Percentiles rank a stretch among this genome's conserved stretches.
Evolutionary conservation across 2,797 vertebrate genomes (phyloP).

Genomic region (Tiaroga cobitis): DNA sequence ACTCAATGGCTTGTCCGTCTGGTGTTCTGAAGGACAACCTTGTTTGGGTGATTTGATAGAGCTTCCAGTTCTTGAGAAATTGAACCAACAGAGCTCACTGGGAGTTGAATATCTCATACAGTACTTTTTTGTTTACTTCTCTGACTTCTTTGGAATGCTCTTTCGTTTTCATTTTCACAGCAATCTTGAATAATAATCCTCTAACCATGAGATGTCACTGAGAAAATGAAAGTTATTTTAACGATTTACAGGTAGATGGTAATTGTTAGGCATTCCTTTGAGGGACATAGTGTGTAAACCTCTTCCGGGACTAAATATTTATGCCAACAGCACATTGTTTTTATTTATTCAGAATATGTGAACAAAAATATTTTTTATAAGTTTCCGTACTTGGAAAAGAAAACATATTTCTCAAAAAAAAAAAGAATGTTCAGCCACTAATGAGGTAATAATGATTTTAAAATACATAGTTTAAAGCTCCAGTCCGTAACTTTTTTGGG

Average conservation of each 20-base stretch:
- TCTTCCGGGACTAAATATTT: background rate
- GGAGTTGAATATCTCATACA: background rate
- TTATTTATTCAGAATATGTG: background rate
- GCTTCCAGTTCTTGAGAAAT: constrained; percentile 1
- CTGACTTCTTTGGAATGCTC: constrained; percentile 12
- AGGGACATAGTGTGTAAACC: background rate
- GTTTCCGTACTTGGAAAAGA: background rate
- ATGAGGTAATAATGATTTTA: background rate
- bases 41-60: background rate
- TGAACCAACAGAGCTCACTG: background rate
- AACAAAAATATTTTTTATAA: background rate
- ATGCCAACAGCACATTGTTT: background rate
- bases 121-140: constrained; percentile 21
- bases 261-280: background rate
- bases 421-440: background rate
- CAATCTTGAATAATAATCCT: constrained; percentile 8
- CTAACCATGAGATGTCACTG: background rate
- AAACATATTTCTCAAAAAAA: background rate
- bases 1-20: background rate
- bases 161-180: constrained; percentile 17
- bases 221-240: background rate
- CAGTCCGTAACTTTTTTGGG: too few relatives aligned
- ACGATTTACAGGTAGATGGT: background rate
- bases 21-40: constrained; percentile 3
- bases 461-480: background rate